Evolutionary conservation across 1,140 invertebrate genomes (phyloP).

Genomic region (Platorchestia sp.): DNA sequence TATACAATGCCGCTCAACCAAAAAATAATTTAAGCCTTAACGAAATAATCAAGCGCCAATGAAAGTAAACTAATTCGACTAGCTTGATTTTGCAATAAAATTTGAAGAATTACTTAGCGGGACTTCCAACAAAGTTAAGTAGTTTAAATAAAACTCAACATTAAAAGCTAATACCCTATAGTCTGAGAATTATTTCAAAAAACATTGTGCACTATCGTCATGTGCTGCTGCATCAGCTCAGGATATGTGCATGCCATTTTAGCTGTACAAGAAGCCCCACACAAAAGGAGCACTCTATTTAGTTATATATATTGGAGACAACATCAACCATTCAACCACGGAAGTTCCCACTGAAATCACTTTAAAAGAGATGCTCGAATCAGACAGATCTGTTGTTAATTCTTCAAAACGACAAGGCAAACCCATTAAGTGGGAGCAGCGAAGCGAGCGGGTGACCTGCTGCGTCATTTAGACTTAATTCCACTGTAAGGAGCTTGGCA

Average conservation of each 20-base stretch:
- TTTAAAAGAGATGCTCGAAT: not conserved
- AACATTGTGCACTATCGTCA: not conserved
- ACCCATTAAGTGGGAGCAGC: not conserved
- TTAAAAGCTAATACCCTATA: not conserved
- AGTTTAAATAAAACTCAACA: not conserved
- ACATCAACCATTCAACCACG: not conserved
- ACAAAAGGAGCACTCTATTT: not conserved
- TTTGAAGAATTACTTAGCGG: not conserved
- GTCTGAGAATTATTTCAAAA: not conserved
- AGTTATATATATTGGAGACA: not conserved
- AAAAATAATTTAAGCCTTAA: not conserved
- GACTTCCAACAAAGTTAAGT: not conserved
- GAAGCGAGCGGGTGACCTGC: not conserved
- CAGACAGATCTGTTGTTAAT: not conserved
- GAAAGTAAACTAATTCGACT: not conserved
- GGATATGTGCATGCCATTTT: not conserved
- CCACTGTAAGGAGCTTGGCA: not conserved
- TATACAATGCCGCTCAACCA: not conserved
- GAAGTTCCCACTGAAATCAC: not conserved
- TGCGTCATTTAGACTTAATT: not conserved
- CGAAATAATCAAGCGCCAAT: not conserved
- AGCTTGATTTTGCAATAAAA: not conserved
- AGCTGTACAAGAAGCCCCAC: not conserved
- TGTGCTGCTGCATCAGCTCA: not conserved
- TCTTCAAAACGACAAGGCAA: not conserved